Percentiles rank a stretch among this genome's conserved stretches.
Conservation (phyloP, 2,888 invertebrate species). For the Sphaerophoria taeniata region DNA sequence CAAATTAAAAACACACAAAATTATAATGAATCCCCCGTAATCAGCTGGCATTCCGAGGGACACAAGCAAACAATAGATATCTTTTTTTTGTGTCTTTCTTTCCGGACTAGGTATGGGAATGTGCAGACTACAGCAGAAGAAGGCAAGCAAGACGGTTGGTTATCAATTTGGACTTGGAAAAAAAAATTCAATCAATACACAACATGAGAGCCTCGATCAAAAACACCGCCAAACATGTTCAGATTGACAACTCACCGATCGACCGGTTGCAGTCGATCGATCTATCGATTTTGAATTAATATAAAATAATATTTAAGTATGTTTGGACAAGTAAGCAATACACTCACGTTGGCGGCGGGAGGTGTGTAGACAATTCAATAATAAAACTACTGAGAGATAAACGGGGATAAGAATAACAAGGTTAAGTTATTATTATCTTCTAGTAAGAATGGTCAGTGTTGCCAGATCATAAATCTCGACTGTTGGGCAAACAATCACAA, state of each 20-base stretch:
- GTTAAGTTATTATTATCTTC: conserved; percentile 2
- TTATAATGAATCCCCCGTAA: conserved; percentile 28
- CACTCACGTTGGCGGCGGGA: too few relatives aligned
- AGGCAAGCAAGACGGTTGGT: conserved; percentile 48
- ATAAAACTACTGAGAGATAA: conserved; percentile 8
- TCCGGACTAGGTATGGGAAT: background rate
- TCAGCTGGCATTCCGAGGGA: conserved; percentile 46
- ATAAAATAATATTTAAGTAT: conserved; percentile 33
- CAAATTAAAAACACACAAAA: background rate
- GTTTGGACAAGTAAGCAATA: conserved; percentile 20
- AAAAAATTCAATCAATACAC: conserved; percentile 72
- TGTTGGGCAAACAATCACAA: background rate
- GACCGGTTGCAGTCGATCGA: too few relatives aligned
- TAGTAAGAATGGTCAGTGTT: conserved; percentile 7
- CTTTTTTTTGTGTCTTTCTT: background rate
- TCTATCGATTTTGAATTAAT: conserved; percentile 71
- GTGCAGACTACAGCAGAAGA: conserved; percentile 30
- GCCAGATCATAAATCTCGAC: background rate
- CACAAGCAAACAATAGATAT: conserved; percentile 51
- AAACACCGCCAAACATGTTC: conserved; percentile 73
- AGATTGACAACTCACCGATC: conserved; percentile 72
- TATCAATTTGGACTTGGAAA: conserved; percentile 68
- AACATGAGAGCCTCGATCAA: conserved; percentile 71
- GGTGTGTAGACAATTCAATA: too few relatives aligned
- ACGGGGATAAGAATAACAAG: conserved; percentile 34